A percentile compares a stretch with the other conserved stretches of the same genome.
phyloP scores from a whole-genome alignment of 2,888 invertebrate genomes.

The Sesamia inferens region DNA sequence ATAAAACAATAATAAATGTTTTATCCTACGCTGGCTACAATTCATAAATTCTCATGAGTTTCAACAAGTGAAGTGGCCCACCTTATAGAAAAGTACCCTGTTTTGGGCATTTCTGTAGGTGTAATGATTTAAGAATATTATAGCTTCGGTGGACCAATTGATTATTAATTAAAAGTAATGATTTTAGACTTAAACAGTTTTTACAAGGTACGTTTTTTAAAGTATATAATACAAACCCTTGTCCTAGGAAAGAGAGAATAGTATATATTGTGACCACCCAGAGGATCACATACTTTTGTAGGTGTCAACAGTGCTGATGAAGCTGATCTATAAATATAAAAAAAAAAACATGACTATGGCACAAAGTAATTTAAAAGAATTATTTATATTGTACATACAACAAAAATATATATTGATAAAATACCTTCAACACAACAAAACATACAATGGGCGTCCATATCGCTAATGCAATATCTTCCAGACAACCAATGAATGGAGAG shows the following conservation, averaged over 20 bases:
- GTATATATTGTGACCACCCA: slow-evolving; percentile 84
- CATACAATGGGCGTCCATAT: too few species aligned
- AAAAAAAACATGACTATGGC: slow-evolving; percentile 28
- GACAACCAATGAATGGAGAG: too few species aligned
- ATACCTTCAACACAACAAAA: too few species aligned
- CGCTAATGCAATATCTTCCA: too few species aligned
- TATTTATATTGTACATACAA: not conserved
- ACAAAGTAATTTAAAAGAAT: not conserved
- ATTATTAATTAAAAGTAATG: not conserved
- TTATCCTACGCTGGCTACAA: not conserved
- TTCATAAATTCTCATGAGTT: not conserved
- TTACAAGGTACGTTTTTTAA: not conserved
- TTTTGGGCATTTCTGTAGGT: not conserved
- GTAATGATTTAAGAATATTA: not conserved
- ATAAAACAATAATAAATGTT: slow-evolving; percentile 9
- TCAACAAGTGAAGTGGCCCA: not conserved
- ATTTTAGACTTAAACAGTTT: not conserved
- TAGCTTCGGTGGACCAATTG: too few species aligned
- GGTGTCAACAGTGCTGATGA: slow-evolving; percentile 75
- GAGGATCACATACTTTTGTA: slow-evolving; percentile 85
- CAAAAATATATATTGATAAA: too few species aligned
- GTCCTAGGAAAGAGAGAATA: slow-evolving; percentile 81
- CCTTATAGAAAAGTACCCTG: too few species aligned
- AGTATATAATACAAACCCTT: slow-evolving; percentile 68
- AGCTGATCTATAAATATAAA: slow-evolving; percentile 74